Evolutionary conservation across 2,113 vertebrate genomes (phyloP), one percentile per base, ranked within the genome.

Genomic region (Ptilorrhoa leucosticta): DNA sequence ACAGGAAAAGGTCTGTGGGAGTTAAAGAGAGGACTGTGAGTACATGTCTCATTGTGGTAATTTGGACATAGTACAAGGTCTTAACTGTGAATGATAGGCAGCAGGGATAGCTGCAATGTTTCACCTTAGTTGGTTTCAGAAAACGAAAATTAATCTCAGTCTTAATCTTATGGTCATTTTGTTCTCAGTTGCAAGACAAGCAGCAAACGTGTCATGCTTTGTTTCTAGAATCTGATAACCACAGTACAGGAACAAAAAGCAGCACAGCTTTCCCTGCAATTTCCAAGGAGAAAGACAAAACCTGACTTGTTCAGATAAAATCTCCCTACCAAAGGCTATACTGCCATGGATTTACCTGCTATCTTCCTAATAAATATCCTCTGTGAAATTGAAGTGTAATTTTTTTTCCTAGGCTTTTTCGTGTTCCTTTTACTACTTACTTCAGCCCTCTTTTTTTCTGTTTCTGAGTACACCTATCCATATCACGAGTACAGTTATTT

Each of bases 181-280:
- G 17, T 83, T 96, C 47, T 61, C 33, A 47, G 35, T 81, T 71
- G 33, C 68, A 96, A 93, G 61, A 79, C 65, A 69, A 90, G 50
- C 24, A 81, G n/a, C 11, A 80, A 86, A 77, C 1, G 1, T 94
- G 71, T 56, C 65, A 51, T 37, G 27, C 35, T 96, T 88, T 81
- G 11, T 94, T 93, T 61, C 66, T 87, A 89, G 85, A 87, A 95
- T 95, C 90, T 96, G 90, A 94, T 96, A 97, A 89, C 30, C 27
- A 35, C 19, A 42, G 30, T 39, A 68, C 13, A 82, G 27, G 61
- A 75, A 75, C 24, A 83, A 95, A 71, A 85, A 53, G 2, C 27
- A 88, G 30, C 3, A 2, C 5, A 92, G 13, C 13, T 91, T 89
- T 94, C 60, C 31, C 31, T 87, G 53, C 21, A 75, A 7, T 89